phyloP scores from a whole-genome alignment of 1,140 invertebrate genomes.

The Wasmannia auropunctata region DNA sequence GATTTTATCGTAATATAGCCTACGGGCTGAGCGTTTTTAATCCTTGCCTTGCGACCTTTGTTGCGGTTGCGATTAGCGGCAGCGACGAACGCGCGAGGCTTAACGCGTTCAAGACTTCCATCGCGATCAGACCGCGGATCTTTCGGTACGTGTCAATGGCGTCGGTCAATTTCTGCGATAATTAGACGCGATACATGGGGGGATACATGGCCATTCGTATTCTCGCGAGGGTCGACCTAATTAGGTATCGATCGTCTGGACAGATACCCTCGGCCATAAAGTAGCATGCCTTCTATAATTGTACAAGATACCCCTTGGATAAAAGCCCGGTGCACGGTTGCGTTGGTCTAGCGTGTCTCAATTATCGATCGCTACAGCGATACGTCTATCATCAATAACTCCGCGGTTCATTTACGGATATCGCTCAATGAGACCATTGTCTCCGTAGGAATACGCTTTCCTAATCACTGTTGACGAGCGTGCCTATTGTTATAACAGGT shows the following conservation, averaged over 20 bases:
- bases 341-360: conserved; percentile 60
- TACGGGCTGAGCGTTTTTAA: neutral
- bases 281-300: conserved; percentile 62
- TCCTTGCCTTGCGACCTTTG: no score
- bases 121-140: conserved; percentile 14
- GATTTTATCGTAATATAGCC: neutral
- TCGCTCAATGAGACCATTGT: conserved; percentile 24
- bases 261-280: conserved; percentile 64
- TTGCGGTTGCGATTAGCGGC: neutral
- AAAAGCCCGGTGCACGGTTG: conserved; percentile 38
- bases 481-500: neutral
- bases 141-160: conserved; percentile 64
- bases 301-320: conserved; percentile 64
- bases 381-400: conserved; percentile 50
- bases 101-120: no score
- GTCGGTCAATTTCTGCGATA: conserved; percentile 68
- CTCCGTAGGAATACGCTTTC: neutral
- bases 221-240: conserved; percentile 66
- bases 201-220: conserved; percentile 48
- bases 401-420: conserved; percentile 3
- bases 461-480: neutral
- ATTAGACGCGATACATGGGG: conserved; percentile 64
- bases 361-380: conserved; percentile 64
- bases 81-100: neutral
- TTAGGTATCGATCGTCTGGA: conserved; percentile 69